phyloP scores from a whole-genome alignment of 2,888 invertebrate species.

The Heliconius cydno region DNA sequence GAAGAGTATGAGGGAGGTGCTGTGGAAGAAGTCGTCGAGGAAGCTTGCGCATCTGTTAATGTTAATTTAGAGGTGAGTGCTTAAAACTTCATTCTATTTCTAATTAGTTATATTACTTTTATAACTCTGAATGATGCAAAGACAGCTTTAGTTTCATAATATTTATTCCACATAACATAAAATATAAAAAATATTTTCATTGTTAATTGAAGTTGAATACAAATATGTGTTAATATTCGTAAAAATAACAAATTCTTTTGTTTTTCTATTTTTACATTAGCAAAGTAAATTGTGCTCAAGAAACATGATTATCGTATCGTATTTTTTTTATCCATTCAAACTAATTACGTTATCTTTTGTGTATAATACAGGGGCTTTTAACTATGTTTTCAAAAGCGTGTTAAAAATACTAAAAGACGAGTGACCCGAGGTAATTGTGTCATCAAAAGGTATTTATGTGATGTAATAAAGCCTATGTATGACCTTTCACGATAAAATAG shows the following conservation, averaged over 20 bases:
- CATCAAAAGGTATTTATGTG: no score
- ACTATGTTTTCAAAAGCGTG: not conserved
- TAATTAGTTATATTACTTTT: no score
- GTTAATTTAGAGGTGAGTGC: constrained; percentile 75
- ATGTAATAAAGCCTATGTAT: no score
- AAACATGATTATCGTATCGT: no score
- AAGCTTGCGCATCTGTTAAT: constrained; percentile 71
- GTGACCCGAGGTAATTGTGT: no score
- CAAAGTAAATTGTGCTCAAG: not conserved
- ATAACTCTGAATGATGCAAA: no score
- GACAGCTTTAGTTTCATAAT: not conserved
- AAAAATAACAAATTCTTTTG: constrained; percentile 20
- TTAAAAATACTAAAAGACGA: not conserved
- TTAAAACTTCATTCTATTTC: not conserved
- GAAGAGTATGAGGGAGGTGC: constrained; percentile 77
- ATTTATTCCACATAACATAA: not conserved
- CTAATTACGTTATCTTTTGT: not conserved
- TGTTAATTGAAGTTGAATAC: not conserved
- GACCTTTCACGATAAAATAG: no score
- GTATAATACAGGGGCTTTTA: not conserved
- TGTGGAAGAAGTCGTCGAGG: constrained; percentile 76
- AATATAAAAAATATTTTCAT: not conserved
- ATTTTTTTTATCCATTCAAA: no score
- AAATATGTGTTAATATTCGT: not conserved
- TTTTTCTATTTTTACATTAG: not conserved